These are phyloP conservation scores for Limnodromus scolopaceus DNA, from an alignment of 2,797 vertebrate species.

Conservation along the genomic window DNA sequence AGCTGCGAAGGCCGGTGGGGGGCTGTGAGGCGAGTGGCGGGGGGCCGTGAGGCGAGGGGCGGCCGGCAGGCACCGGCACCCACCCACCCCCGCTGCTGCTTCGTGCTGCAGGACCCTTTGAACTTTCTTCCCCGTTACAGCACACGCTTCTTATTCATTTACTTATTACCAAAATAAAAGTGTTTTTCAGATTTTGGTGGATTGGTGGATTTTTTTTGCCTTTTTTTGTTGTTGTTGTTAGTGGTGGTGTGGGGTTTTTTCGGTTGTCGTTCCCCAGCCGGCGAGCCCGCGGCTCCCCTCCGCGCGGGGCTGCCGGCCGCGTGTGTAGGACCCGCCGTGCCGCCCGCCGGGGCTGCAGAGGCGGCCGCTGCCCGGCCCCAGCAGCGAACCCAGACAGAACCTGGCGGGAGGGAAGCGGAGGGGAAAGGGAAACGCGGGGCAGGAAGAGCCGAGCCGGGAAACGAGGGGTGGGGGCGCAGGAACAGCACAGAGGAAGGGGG, in stretches of 20 bases:
- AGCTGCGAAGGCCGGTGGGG: neutral
- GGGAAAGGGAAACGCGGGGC: neutral
- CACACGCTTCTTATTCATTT: accelerated
- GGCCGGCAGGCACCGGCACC: neutral
- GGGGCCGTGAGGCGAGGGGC: neutral
- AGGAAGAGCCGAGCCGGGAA: neutral
- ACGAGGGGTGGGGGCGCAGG: neutral
- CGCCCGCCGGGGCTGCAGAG: neutral
- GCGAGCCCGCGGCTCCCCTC: neutral
- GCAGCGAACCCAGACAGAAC: neutral
- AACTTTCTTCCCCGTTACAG: neutral
- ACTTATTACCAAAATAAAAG: neutral
- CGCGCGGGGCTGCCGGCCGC: neutral
- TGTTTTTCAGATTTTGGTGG: neutral
- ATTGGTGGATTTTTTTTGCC: neutral
- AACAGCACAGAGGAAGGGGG: neutral
- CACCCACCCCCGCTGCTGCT: neutral
- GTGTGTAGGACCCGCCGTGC: neutral
- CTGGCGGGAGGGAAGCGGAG: neutral
- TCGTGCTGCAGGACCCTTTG: neutral
- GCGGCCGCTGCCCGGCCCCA: neutral
- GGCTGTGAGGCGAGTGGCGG: neutral
- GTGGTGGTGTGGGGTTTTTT: too few species aligned
- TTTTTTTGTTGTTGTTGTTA: neutral
- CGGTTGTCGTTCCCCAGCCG: too few species aligned